Percentiles rank a stretch among this genome's conserved stretches.
phyloP scores from a whole-genome alignment of 2,113 vertebrate species.

The Dendropsophus ebraccatus region DNA sequence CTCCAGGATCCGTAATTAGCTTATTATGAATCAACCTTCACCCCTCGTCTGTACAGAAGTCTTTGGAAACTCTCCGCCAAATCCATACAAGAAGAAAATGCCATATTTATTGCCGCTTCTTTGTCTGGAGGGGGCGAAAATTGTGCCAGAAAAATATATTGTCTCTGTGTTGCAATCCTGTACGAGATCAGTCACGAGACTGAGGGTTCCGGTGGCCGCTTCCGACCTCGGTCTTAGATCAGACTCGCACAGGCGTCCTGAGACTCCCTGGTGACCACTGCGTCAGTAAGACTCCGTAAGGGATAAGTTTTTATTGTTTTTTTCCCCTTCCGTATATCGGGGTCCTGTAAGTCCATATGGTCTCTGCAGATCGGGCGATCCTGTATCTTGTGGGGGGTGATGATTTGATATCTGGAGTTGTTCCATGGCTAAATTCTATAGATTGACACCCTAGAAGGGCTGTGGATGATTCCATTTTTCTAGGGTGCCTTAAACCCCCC shows the following conservation, averaged over 20 bases:
- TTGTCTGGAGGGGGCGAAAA: not conserved
- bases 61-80: not conserved
- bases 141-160: not conserved
- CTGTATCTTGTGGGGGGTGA: too few species aligned
- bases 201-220: not conserved
- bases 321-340: not conserved
- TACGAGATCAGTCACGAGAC: not conserved
- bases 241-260: not conserved
- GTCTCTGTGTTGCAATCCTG: not conserved
- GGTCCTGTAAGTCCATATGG: not conserved
- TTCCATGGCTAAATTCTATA: conserved; percentile 18
- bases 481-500: not conserved
- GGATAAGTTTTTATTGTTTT: not conserved
- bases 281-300: not conserved
- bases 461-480: not conserved
- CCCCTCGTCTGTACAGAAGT: not conserved
- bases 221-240: not conserved
- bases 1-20: not conserved
- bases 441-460: not conserved
- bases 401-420: not conserved
- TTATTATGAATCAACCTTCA: conserved; percentile 2
- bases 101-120: conserved; percentile 1
- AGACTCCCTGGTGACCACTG: not conserved
- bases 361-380: too few species aligned
- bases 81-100: not conserved